These are phyloP conservation scores for Danionella cerebrum DNA, from an alignment of 2,113 vertebrate species.

Conservation along the genomic window DNA sequence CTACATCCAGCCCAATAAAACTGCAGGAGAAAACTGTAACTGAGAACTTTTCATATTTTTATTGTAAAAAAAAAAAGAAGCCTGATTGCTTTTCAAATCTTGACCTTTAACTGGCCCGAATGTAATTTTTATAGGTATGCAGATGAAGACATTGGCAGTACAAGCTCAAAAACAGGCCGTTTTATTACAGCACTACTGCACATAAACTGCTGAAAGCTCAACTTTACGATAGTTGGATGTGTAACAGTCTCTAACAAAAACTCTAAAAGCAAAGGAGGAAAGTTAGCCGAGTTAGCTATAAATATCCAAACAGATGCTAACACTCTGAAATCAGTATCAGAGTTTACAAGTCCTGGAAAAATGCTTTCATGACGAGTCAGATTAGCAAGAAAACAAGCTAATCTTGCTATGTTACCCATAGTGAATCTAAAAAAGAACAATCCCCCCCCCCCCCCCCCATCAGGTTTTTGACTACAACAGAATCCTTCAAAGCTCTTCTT, in stretches of 20 bases:
- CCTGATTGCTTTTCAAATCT: too few species aligned
- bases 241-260: conserved; percentile 30
- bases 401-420: neutral
- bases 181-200: conserved; percentile 40
- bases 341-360: neutral
- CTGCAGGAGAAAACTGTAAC: neutral
- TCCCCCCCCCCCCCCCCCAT: neutral
- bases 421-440: neutral
- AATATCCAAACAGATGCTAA: neutral
- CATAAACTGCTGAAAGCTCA: conserved; percentile 35
- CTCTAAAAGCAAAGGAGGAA: conserved; percentile 22
- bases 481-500: conserved; percentile 39
- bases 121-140: conserved; percentile 27
- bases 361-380: conserved; percentile 26
- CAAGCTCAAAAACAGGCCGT: conserved; percentile 13
- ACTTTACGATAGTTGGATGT: conserved; percentile 18
- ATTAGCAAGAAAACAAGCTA: neutral
- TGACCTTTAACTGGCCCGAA: neutral
- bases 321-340: neutral
- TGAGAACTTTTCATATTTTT: neutral
- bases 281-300: neutral
- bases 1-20: conserved; percentile 19
- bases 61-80: neutral
- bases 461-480: too few species aligned
- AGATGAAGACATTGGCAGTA: conserved; percentile 23